A percentile compares a stretch with the other conserved stretches of the same genome.
Conservation (phyloP, 2,797 vertebrate genomes). For the Dryobates pubescens region DNA sequence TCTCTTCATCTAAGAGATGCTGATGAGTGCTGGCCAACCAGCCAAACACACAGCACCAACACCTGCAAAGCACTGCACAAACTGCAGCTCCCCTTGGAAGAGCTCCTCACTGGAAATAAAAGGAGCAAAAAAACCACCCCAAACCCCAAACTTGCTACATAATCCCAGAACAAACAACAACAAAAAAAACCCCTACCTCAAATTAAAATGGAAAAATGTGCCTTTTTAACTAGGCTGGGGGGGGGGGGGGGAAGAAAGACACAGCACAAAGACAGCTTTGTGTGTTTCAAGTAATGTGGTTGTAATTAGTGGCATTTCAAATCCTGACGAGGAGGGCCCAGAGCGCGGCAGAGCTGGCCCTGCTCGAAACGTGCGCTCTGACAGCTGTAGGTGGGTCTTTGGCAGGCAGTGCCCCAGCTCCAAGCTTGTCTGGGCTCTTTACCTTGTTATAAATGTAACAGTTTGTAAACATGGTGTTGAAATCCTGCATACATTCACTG, state of each 20-base stretch:
- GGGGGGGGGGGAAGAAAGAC: background rate
- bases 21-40: background rate
- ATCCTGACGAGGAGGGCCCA: background rate
- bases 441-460: slow-evolving; percentile 99
- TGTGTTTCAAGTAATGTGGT: slow-evolving; percentile 30
- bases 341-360: background rate
- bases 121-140: background rate
- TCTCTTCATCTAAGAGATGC: background rate
- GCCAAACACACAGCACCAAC: background rate
- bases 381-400: background rate
- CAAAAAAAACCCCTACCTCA: background rate
- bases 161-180: slow-evolving; percentile 6
- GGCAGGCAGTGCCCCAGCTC: background rate
- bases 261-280: slow-evolving; percentile 62
- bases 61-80: background rate
- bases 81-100: background rate
- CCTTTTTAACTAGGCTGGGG: slow-evolving; percentile 33
- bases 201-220: slow-evolving; percentile 34
- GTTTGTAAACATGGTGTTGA: slow-evolving; percentile 99
- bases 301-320: slow-evolving; percentile 51
- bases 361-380: background rate
- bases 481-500: slow-evolving; percentile 96
- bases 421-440: background rate
- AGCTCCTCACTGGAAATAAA: background rate
- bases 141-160: background rate